Evolutionary conservation across 2,113 vertebrate genomes (phyloP).

Genomic region (Pogonocichla stellata): DNA sequence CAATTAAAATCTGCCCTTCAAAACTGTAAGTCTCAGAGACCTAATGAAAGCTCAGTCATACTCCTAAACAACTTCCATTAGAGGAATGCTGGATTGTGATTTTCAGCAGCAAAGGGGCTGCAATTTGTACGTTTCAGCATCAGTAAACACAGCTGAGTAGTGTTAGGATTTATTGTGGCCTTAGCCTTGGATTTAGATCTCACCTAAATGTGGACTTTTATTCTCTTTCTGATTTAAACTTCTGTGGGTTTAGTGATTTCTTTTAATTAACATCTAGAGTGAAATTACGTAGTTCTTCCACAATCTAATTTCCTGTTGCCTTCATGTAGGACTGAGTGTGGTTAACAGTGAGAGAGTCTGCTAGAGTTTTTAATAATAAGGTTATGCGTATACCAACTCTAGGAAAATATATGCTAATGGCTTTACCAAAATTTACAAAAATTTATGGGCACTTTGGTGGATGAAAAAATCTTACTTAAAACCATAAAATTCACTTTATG

Average conservation of each 20-base stretch:
- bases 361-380: background rate
- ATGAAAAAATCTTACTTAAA: background rate
- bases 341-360: background rate
- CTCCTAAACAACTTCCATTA: background rate
- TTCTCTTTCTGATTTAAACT: background rate
- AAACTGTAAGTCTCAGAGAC: background rate
- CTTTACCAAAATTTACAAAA: background rate
- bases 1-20: background rate
- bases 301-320: background rate
- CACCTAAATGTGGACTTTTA: background rate
- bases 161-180: background rate
- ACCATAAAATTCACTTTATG: background rate
- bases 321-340: background rate
- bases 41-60: background rate
- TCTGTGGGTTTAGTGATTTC: background rate
- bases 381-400: background rate
- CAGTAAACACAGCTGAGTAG: background rate
- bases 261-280: background rate
- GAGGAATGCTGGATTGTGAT: background rate
- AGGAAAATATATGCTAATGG: background rate
- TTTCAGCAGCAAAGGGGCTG: background rate
- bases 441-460: background rate
- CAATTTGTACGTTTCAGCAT: background rate
- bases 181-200: background rate
- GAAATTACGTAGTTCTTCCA: background rate